Conservation (phyloP, 2,888 invertebrate genomes). For the Lasioglossum zephyrum region DNA sequence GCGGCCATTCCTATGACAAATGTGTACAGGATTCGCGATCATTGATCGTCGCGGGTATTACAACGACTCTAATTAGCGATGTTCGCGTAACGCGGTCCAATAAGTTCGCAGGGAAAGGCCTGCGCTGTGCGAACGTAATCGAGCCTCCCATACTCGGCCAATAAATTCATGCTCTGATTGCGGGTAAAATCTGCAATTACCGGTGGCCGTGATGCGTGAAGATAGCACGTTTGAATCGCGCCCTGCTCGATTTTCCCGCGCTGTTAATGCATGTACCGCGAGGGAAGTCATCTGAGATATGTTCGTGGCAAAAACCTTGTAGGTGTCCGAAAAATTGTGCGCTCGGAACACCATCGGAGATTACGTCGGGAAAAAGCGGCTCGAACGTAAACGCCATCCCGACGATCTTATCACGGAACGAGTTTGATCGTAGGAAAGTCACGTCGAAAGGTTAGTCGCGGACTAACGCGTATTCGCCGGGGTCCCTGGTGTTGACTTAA, state of each 20-base stretch:
- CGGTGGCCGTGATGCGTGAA: conserved; percentile 72
- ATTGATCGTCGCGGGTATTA: conserved; percentile 61
- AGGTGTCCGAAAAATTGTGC: conserved; percentile 58
- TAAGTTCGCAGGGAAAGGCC: conserved; percentile 50
- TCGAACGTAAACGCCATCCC: conserved; percentile 65
- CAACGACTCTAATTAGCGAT: conserved; percentile 67
- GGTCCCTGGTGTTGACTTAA: conserved; percentile 57
- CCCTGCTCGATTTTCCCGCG: conserved; percentile 66
- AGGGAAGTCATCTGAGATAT: conserved; percentile 11
- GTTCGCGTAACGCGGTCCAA: conserved; percentile 61
- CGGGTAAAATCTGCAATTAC: conserved; percentile 75
- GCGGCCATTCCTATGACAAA: conserved; percentile 62
- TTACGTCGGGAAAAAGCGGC: conserved; percentile 57
- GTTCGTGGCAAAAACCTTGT: not conserved
- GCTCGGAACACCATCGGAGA: conserved; percentile 46
- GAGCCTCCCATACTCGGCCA: conserved; percentile 55
- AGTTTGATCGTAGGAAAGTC: conserved; percentile 71
- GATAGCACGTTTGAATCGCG: conserved; percentile 69
- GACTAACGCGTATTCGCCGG: conserved; percentile 58
- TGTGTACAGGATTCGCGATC: conserved; percentile 60
- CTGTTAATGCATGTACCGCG: not conserved
- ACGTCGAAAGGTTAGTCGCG: conserved; percentile 64
- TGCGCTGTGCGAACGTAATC: conserved; percentile 50
- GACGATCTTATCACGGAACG: conserved; percentile 74
- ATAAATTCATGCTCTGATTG: conserved; percentile 76